Evolutionary conservation across 2,888 invertebrate species (phyloP).

Genomic region (Ophion slaviceki): DNA sequence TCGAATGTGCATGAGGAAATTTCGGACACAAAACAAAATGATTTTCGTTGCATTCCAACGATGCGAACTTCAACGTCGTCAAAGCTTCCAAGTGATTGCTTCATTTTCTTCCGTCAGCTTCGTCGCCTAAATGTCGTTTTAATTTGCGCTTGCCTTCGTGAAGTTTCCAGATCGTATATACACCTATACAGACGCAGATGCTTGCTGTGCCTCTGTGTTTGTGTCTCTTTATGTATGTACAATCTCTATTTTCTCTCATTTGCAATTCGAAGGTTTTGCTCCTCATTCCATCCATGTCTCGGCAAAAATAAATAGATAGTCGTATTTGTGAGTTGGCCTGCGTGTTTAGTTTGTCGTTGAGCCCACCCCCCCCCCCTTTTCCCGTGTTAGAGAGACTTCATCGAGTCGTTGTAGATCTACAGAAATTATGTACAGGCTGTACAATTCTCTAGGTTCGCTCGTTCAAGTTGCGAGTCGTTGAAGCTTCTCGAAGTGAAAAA

Average conservation of each 20-base stretch:
- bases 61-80: too few relatives aligned
- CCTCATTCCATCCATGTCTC: conserved; percentile 7
- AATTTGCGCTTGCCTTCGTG: not conserved
- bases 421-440: conserved; percentile 16
- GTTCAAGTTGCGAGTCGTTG: conserved; percentile 19
- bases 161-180: not conserved
- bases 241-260: conserved; percentile 44
- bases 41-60: too few relatives aligned
- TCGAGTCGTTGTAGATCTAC: conserved; percentile 14
- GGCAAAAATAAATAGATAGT: conserved; percentile 27
- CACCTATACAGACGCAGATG: not conserved
- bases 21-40: too few relatives aligned
- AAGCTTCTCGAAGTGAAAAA: conserved; percentile 19
- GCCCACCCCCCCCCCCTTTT: not conserved
- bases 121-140: not conserved
- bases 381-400: conserved; percentile 15
- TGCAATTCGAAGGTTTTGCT: conserved; percentile 25
- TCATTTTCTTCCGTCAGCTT: not conserved
- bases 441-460: conserved; percentile 19
- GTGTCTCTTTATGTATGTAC: not conserved
- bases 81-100: too few relatives aligned
- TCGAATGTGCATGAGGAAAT: too few relatives aligned
- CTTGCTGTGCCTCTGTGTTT: not conserved
- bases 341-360: conserved; percentile 14
- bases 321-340: conserved; percentile 8